A percentile compares a stretch with the other conserved stretches of the same genome.
phyloP scores from a whole-genome alignment of 2,888 invertebrate species.

The Apodemia zela region DNA sequence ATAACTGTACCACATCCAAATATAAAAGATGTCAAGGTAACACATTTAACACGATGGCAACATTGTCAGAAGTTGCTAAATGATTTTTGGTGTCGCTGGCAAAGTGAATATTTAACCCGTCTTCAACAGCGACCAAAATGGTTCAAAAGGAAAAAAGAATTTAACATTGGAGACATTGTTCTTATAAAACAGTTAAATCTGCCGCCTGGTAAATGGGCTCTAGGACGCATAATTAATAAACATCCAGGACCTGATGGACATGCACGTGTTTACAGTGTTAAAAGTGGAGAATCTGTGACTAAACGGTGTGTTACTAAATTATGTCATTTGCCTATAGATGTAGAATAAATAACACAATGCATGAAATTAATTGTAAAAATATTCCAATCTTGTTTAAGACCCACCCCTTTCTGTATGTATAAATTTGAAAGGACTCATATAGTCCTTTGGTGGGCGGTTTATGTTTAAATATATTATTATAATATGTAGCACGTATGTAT shows the following conservation, averaged over 20 bases:
- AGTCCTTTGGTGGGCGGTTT: background rate
- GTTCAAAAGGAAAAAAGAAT: background rate
- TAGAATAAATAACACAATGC: background rate
- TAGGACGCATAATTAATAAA: background rate
- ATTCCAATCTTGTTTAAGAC: background rate
- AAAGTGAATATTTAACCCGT: background rate
- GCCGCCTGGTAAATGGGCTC: background rate
- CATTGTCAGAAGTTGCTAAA: background rate
- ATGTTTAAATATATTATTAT: background rate
- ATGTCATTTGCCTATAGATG: background rate
- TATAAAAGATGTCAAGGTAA: background rate
- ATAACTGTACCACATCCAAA: background rate
- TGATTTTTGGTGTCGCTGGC: background rate
- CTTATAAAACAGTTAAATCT: background rate
- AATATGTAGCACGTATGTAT: too few species aligned
- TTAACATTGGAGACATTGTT: background rate
- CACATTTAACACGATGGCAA: constrained; percentile 1
- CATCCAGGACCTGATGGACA: background rate
- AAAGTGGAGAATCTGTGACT: background rate
- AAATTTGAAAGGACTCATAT: constrained; percentile 1
- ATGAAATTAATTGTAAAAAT: background rate
- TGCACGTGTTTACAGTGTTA: background rate
- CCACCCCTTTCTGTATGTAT: background rate
- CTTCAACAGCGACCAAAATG: background rate
- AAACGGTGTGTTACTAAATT: background rate